Evolutionary conservation across 2,797 vertebrate genomes (phyloP).

Genomic region (Danio kyathit): DNA sequence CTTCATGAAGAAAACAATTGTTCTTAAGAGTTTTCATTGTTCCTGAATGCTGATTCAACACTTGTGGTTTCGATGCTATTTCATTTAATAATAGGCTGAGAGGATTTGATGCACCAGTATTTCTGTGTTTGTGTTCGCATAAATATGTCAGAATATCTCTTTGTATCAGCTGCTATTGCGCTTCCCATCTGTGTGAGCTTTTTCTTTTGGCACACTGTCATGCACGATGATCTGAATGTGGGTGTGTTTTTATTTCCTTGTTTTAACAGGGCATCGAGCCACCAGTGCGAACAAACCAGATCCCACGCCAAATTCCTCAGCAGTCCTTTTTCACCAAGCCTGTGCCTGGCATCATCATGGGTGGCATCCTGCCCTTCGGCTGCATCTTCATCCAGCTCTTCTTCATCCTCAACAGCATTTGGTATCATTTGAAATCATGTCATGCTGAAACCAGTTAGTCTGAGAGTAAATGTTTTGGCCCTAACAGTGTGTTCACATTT

Average conservation of each 20-base stretch:
- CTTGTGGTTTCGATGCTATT: not conserved
- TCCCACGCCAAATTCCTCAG: constrained; percentile 86
- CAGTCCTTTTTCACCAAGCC: constrained; percentile 91
- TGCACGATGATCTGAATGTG: constrained; percentile 6
- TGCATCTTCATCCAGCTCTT: constrained; percentile 95
- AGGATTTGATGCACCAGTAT: constrained; percentile 5
- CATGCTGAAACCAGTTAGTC: not conserved
- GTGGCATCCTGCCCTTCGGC: constrained; percentile 90
- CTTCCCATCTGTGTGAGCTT: constrained; percentile 29
- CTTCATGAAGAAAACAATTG: not conserved
- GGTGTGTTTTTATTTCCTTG: constrained; percentile 17
- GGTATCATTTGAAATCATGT: constrained; percentile 73
- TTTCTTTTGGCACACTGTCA: constrained; percentile 6
- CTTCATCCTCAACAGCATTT: constrained; percentile 94
- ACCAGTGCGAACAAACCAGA: constrained; percentile 90
- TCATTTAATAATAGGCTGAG: not conserved
- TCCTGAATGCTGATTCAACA: not conserved
- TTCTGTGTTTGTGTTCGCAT: not conserved
- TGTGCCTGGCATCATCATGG: constrained; percentile 87
- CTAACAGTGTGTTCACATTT: constrained; percentile 20
- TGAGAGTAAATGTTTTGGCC: not conserved
- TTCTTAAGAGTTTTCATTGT: not conserved
- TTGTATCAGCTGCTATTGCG: constrained; percentile 4
- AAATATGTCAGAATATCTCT: constrained; percentile 10
- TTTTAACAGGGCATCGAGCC: constrained; percentile 82